Percentiles rank a stretch among this genome's conserved stretches.
These are phyloP conservation scores for Dilophus febrilis DNA, from an alignment of 2,888 invertebrate genomes.

Conservation along the genomic window DNA sequence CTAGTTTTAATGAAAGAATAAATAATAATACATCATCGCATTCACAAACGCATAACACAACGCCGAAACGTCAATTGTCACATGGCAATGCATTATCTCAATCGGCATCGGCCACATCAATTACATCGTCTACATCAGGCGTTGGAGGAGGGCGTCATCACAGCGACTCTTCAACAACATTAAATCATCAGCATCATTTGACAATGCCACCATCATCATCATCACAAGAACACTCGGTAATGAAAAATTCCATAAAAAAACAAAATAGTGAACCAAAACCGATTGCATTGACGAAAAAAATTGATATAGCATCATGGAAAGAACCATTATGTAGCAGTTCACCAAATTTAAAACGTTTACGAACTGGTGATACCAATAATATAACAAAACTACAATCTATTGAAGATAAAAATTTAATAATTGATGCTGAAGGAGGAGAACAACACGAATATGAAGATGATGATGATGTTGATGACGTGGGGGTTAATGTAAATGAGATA, in stretches of 20 bases:
- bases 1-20: constrained; percentile 20
- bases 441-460: no score
- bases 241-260: constrained; percentile 7
- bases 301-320: constrained; percentile 13
- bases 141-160: no score
- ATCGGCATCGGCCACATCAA: constrained; percentile 35
- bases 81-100: constrained; percentile 25
- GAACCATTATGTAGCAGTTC: constrained; percentile 15
- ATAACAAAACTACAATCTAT: not conserved
- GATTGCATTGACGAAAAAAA: constrained; percentile 10
- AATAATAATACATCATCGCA: not conserved
- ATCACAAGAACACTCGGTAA: no score
- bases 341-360: constrained; percentile 14
- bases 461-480: constrained; percentile 6
- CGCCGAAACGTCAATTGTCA: constrained; percentile 28
- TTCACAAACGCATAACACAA: constrained; percentile 15
- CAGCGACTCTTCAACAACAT: constrained; percentile 19
- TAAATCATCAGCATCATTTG: constrained; percentile 15
- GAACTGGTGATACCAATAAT: not conserved
- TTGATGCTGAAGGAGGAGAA: no score
- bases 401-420: no score
- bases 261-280: constrained; percentile 10
- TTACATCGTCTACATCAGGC: no score
- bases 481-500: constrained; percentile 14
- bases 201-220: no score